Evolutionary conservation across 2,113 vertebrate genomes (phyloP), one percentile per base, ranked within the genome.

Genomic region (Sturnira hondurensis): DNA sequence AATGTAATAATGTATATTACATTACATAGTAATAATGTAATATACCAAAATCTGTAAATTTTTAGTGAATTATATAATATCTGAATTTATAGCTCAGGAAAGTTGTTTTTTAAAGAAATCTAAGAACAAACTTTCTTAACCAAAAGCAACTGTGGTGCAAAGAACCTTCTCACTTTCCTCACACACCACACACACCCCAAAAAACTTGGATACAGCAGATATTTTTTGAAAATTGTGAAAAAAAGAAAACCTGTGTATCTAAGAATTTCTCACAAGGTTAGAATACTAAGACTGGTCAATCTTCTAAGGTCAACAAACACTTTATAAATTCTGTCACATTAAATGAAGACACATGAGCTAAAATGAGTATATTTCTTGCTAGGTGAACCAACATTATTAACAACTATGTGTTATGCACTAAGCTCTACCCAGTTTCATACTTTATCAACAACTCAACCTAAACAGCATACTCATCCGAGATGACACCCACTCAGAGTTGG

Each of bases 41-140:
- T 63, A 63, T 6, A 63, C 61, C 61, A 31, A 63, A 63, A n/a
- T n/a, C n/a, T n/a, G n/a, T n/a, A n/a, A n/a, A n/a, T n/a, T n/a
- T n/a, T n/a, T n/a, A n/a, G n/a, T 63, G 61, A 63, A 63, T 14
- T 67, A n/a, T n/a, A 67, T 67, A n/a, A n/a, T n/a, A 47, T 63
- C 80, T 63, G 54, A 84, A 84, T 47, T 31, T 31, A 19, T 31
- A 50, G 24, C 67, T 73, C 78, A 50, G 11, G 63, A 84, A 92
- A 50, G 26, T 41, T 33, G 13, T 67, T 89, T 50, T 45, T 5
- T 16, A 50, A 4, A 41, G 38, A 41, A 56, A 58, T 17, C 31
- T 78, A 90, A 74, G 76, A 90, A 93, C 22, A 96, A 78, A 88
- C 38, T 8, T 93, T 68, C 54, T 73, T 86, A 89, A 54, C 47